phyloP scores from a whole-genome alignment of 2,888 invertebrate genomes.

The Drosophila trichaetosa region DNA sequence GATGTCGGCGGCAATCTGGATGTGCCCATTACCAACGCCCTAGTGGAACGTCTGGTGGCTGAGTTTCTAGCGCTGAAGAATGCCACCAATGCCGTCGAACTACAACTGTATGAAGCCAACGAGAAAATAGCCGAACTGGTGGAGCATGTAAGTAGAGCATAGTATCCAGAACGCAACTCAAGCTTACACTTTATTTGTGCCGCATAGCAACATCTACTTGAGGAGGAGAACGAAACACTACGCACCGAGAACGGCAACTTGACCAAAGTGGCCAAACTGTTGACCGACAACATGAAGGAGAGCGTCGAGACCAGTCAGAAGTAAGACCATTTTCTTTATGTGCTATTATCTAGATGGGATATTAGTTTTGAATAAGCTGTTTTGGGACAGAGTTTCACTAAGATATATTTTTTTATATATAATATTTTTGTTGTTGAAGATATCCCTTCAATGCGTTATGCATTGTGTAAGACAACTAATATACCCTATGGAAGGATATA shows the following conservation, averaged over 20 bases:
- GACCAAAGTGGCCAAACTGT: slow-evolving; percentile 83
- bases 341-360: not conserved
- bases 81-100: slow-evolving; percentile 81
- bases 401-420: no score
- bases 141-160: slow-evolving; percentile 80
- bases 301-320: slow-evolving; percentile 85
- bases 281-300: slow-evolving; percentile 85
- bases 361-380: not conserved
- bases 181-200: not conserved
- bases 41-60: slow-evolving; percentile 82
- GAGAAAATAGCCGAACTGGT: slow-evolving; percentile 84
- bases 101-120: slow-evolving; percentile 85
- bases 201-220: slow-evolving; percentile 83
- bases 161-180: not conserved
- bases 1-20: slow-evolving; percentile 76
- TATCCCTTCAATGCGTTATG: not conserved
- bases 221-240: slow-evolving; percentile 84
- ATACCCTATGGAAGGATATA: not conserved
- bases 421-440: not conserved
- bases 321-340: slow-evolving; percentile 56
- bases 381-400: not conserved
- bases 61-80: slow-evolving; percentile 83
- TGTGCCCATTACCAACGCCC: slow-evolving; percentile 75
- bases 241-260: slow-evolving; percentile 84
- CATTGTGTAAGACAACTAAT: not conserved